Conservation (phyloP, 2,888 invertebrate species). For the Nomada ruficornis region DNA sequence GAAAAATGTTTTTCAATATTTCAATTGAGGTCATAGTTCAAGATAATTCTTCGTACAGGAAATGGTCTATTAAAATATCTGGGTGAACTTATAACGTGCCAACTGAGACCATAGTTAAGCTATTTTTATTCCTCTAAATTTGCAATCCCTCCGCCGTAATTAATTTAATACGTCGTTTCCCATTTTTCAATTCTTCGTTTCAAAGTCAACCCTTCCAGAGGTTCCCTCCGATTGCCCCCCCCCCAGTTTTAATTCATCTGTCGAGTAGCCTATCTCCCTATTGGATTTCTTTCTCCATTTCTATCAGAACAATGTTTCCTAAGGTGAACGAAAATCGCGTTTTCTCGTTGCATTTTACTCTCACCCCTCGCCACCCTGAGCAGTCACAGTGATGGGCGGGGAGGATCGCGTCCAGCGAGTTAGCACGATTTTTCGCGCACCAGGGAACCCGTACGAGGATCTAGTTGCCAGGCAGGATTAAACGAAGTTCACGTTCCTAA, state of each 20-base stretch:
- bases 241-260: too few species aligned
- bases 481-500: constrained; percentile 48
- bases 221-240: too few species aligned
- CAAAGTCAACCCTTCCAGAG: too few species aligned
- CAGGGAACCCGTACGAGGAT: constrained; percentile 12
- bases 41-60: too few species aligned
- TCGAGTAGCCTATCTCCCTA: background rate
- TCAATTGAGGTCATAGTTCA: too few species aligned
- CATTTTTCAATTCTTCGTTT: too few species aligned
- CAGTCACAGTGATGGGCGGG: background rate
- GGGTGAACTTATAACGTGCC: too few species aligned
- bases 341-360: background rate
- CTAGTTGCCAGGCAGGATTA: constrained; percentile 43
- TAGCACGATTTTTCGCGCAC: constrained; percentile 27
- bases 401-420: constrained; percentile 5
- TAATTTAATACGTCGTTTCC: too few species aligned
- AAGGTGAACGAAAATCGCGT: background rate
- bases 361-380: background rate
- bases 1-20: too few species aligned
- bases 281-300: background rate
- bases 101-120: too few species aligned
- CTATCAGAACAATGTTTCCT: background rate
- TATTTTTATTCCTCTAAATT: background rate
- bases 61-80: too few species aligned
- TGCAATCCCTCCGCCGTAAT: too few species aligned